Base-by-base conservation (phyloP, 2,113 vertebrate species). In the Anser cygnoides region DNA sequence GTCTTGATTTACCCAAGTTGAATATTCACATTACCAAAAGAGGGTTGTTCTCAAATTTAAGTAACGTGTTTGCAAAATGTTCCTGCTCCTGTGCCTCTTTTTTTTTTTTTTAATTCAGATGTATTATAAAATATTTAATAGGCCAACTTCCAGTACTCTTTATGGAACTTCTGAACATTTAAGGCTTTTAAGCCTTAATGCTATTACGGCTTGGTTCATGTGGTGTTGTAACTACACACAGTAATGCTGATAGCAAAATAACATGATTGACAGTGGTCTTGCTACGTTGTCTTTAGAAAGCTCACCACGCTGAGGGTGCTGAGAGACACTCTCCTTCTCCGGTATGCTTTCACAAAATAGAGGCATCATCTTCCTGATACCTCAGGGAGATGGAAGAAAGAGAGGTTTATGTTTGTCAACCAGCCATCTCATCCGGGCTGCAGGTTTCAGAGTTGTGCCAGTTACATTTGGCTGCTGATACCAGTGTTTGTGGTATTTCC, bases 1-100 rank as follows among this genome's bases (percentile, higher is more conserved):
- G 98, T 98, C 97, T 98, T 98, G 97, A 98, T 98, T 98, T 98
- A 98, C 96, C 94, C 88, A 98, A 89, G 62, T 75, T 91, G 92
- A 97, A 43, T 90, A 96, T 92, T 95, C 92, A 43, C 77, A 50
- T 87, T 93, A 87, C 92, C 92, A 77, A 70, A 90, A 72, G 44
- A 82, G 78, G 73, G 65, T 91, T 96, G 67, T 73, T 87, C 62
- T 92, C 86, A 90, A 39, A 59, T 93, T 89, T 55, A 75, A 68
- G n/a, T 87, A 68, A 20, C 84, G 17, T 1, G 57, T 50, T 84
- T 92, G 58, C 78, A 86, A 66, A 86, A 77, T 78, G 58, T 13
- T 89, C 49, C 79, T 73, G 66, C 18, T 89, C 18, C 29, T 74
- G 15, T 84, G 46, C 62, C 89, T 95, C 73, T 89, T 59, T 17